Conservation (phyloP, 2,888 invertebrate species). For the Volucella inflata region DNA sequence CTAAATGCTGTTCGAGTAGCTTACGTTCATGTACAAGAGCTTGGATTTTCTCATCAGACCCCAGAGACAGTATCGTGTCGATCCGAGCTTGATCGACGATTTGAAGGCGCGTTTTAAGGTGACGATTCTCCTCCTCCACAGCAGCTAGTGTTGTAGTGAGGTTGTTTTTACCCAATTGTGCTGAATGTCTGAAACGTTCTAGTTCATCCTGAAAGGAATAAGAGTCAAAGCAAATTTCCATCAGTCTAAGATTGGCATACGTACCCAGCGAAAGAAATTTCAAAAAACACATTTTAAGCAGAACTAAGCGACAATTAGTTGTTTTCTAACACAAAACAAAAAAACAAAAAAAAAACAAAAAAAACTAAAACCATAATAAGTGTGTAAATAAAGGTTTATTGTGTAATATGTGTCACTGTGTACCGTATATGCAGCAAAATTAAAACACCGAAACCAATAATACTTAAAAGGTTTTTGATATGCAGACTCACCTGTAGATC, state of each 20-base stretch:
- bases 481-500: constrained; percentile 86
- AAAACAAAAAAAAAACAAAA: constrained; percentile 23
- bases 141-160: constrained; percentile 89
- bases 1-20: constrained; percentile 90
- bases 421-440: constrained; percentile 9
- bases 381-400: constrained; percentile 26
- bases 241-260: constrained; percentile 33
- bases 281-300: constrained; percentile 54
- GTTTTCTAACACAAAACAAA: constrained; percentile 44
- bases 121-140: constrained; percentile 90
- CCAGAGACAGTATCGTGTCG: constrained; percentile 79
- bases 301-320: constrained; percentile 26
- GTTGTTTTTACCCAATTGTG: constrained; percentile 89
- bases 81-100: constrained; percentile 82
- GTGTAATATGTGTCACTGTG: constrained; percentile 10
- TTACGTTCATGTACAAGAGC: constrained; percentile 86
- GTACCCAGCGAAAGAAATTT: constrained; percentile 49
- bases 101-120: constrained; percentile 85
- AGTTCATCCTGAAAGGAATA: constrained; percentile 88
- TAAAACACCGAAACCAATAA: constrained; percentile 28
- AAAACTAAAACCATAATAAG: constrained; percentile 44
- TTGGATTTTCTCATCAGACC: constrained; percentile 85
- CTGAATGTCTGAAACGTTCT: constrained; percentile 89
- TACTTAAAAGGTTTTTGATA: not conserved
- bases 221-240: not conserved